Evolutionary conservation across 1,140 invertebrate species (phyloP), one percentile per base, ranked within the genome.

Genomic region (Heliconius himera): DNA sequence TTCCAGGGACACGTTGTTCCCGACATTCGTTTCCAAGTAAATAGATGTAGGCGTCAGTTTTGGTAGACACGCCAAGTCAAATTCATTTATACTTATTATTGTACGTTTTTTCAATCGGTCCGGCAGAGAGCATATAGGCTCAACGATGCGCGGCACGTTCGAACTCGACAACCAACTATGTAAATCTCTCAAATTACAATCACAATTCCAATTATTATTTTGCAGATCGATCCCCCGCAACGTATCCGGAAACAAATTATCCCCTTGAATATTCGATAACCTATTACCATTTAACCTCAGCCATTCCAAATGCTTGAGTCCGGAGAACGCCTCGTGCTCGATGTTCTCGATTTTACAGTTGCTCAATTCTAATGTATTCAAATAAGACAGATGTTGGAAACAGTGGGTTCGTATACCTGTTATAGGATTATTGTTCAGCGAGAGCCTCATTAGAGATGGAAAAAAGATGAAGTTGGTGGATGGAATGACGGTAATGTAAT

Each of bases 161-260:
- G 96, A 97, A 85, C 96, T 96, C 41, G 95, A 94, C 77, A 99
- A 95, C 98, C 98, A 99, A 33, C 95, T 91, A 80, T 97, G 96
- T 84, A 99, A 93, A 82, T 97, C 96, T 60, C 96, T 91, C 70
- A 98, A 93, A 76, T 96, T 96, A 89, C 98, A 99, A 89, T 98
- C 97, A 91, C 98, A 99, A 70, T 96, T 95, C 98, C 98, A 99
- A 70, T 97, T 96, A 95, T 99, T 99, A 85, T 97, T 97, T 87
- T 98, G 97, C 36, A 99, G 93, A 76, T 97, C 96, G 38, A 98
- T 95, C 56, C 97, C 97, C 80, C 97, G 96, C 54, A 98, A 92
- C 70, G 95, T 96, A 77, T 96, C 96, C 2, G 97, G 97, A 54
- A 98, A 95, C 79, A 97, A 96, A 80, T 96, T 95, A 46, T 95